Evolutionary conservation across 2,797 vertebrate species (phyloP), one percentile per base, ranked within the genome.

Genomic region (Gobio occitaniae): DNA sequence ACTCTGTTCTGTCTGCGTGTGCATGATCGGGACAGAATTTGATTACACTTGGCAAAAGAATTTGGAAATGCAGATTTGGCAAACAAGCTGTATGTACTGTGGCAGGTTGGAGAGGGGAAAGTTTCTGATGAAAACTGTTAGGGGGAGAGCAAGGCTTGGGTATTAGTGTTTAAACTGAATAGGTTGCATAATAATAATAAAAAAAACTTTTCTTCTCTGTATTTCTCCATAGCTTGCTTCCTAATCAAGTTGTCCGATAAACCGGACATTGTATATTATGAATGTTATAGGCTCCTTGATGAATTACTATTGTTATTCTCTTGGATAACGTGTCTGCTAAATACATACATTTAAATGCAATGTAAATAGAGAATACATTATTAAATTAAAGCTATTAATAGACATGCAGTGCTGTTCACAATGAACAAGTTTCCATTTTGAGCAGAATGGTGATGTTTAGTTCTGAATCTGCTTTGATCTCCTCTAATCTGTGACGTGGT

Each of bases 311-410:
- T 52, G 16, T 52, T 52, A 63, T 12, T 29, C 59, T 13, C 12
- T 63, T 29, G 11, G 12, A 29, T 15, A 7, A 32, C 0, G 0
- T 1, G 0, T 32, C 13, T 32, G 61, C 25, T 65, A 32, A 65
- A 65, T 65, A n/a, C 9, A 59, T n/a, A n/a, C 47, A 13, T 48
- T 48, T 13, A 12, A 59, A 59, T n/a, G 56, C n/a, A n/a, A n/a
- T n/a, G 21, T n/a, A 3, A 8, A 11, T 13, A 47, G 44, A 47
- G 44, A 21, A 86, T 91, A 87, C 90, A 88, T 90, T 86, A n/a
- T 86, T 91, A 87, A 90, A 88, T 90, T 86, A 86, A 87, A 87
- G 87, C 91, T 92, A 91, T 92, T 92, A 93, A 94, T 92, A 91
- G 89, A 86, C 85, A 87, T 82, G 88, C 85, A 84, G 86, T 83